Conservation (phyloP, 2,888 invertebrate species). For the Phasia obesa region DNA sequence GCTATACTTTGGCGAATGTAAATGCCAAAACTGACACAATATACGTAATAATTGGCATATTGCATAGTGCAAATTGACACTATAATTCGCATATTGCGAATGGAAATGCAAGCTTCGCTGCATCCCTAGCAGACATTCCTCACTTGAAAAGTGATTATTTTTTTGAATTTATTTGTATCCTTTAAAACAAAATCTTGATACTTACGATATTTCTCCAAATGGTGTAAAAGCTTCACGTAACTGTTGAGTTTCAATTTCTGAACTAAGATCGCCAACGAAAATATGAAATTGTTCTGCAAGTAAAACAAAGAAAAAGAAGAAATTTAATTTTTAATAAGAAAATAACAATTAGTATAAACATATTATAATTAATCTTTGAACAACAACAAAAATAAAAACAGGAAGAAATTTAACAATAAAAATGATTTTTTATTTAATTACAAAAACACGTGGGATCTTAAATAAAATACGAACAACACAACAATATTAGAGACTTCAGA, state of each 20-base stretch:
- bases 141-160: too few relatives aligned
- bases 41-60: too few relatives aligned
- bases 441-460: constrained; percentile 8
- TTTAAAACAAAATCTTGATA: constrained; percentile 79
- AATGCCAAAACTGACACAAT: too few relatives aligned
- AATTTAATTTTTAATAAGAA: constrained; percentile 30
- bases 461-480: neutral
- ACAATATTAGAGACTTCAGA: neutral
- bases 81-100: too few relatives aligned
- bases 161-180: too few relatives aligned
- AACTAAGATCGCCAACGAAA: constrained; percentile 99
- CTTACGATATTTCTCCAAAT: constrained; percentile 99
- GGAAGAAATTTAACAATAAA: constrained; percentile 27
- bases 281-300: constrained; percentile 99
- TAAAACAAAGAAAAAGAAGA: constrained; percentile 48
- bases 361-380: constrained; percentile 24
- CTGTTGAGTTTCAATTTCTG: constrained; percentile 99
- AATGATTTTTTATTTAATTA: constrained; percentile 4
- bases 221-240: constrained; percentile 98
- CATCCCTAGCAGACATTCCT: too few relatives aligned
- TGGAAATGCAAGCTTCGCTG: too few relatives aligned
- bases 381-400: constrained; percentile 9
- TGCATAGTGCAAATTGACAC: too few relatives aligned
- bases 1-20: too few relatives aligned
- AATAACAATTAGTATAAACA: neutral